phyloP scores from a whole-genome alignment of 2,113 vertebrate species.

The Vidua macroura region DNA sequence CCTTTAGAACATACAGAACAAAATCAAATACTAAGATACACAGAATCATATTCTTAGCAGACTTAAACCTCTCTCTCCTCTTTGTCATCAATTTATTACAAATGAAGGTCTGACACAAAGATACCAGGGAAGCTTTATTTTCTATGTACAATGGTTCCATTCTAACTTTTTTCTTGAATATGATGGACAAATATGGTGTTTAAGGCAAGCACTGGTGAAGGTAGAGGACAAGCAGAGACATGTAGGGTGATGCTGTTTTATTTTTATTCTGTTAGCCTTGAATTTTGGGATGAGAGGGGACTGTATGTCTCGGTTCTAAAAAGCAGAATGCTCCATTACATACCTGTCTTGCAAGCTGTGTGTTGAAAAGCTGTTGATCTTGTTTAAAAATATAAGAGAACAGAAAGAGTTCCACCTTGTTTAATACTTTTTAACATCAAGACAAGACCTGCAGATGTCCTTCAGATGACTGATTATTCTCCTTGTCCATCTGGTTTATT shows the following conservation, averaged over 20 bases:
- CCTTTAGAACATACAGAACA: not conserved
- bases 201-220: not conserved
- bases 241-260: not conserved
- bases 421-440: not conserved
- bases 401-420: not conserved
- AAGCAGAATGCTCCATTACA: not conserved
- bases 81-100: not conserved
- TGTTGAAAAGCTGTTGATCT: conserved; percentile 3
- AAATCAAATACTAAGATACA: not conserved
- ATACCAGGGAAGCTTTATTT: not conserved
- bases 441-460: conserved; percentile 35
- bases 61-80: not conserved
- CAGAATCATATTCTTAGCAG: not conserved
- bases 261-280: not conserved
- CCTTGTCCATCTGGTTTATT: conserved; percentile 39
- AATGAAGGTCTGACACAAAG: not conserved
- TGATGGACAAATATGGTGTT: not conserved
- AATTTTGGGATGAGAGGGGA: not conserved
- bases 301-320: not conserved
- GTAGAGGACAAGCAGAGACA: not conserved
- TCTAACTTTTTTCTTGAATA: not conserved
- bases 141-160: not conserved
- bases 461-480: conserved; percentile 19
- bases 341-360: conserved; percentile 9
- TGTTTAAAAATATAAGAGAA: not conserved